phyloP scores from a whole-genome alignment of 2,888 invertebrate species.

The Cremastinae sp. region DNA sequence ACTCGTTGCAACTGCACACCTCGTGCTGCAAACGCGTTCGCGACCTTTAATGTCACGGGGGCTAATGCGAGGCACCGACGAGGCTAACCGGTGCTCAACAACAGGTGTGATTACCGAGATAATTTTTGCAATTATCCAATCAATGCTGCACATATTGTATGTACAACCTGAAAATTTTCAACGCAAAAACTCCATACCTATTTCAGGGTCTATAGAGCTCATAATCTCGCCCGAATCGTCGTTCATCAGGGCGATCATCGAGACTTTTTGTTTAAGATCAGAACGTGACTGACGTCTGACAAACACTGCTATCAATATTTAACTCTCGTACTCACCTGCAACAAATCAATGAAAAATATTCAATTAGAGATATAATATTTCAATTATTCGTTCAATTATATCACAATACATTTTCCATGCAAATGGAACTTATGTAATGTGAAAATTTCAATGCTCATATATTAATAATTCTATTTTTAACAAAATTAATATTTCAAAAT shows the following conservation, averaged over 20 bases:
- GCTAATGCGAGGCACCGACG: slow-evolving; percentile 52
- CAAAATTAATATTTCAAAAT: too few species aligned
- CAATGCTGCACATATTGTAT: slow-evolving; percentile 20
- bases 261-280: too few species aligned
- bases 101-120: slow-evolving; percentile 47
- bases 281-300: neutral
- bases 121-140: slow-evolving; percentile 52
- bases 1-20: slow-evolving; percentile 34
- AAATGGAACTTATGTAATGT: too few species aligned
- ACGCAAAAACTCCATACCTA: too few species aligned
- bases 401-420: too few species aligned
- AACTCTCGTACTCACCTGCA: slow-evolving; percentile 16
- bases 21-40: slow-evolving; percentile 56
- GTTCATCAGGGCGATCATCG: neutral
- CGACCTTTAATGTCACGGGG: slow-evolving; percentile 59
- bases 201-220: too few species aligned
- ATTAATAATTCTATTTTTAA: too few species aligned
- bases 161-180: slow-evolving; percentile 1
- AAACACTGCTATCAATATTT: neutral
- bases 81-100: slow-evolving; percentile 49
- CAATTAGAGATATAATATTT: neutral
- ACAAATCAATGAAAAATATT: neutral
- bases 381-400: neutral
- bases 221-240: too few species aligned
- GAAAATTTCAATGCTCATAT: too few species aligned